These are phyloP conservation scores for Leptopilina myrica DNA, from an alignment of 2,888 invertebrate species.

Conservation along the genomic window DNA sequence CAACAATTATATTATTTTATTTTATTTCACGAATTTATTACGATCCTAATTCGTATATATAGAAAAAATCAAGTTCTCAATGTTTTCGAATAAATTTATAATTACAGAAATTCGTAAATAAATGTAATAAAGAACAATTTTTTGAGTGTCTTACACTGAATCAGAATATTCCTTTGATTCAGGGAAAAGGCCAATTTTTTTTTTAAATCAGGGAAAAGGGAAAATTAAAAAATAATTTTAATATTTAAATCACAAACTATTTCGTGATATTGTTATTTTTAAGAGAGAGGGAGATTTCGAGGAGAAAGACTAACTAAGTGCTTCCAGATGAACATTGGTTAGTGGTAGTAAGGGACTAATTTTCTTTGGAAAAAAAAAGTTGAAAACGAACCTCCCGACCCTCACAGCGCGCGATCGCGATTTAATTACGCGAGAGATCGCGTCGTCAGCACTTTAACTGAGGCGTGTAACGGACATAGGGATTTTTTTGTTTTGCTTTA, in stretches of 20 bases:
- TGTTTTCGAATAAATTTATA: too few relatives aligned
- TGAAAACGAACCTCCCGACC: slow-evolving; percentile 39
- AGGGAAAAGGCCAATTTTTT: too few relatives aligned
- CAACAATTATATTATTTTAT: not conserved
- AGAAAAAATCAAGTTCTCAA: too few relatives aligned
- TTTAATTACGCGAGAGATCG: slow-evolving; percentile 48
- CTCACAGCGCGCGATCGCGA: slow-evolving; percentile 45
- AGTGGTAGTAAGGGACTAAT: slow-evolving; percentile 34
- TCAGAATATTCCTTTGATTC: too few relatives aligned
- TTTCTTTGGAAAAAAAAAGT: slow-evolving; percentile 22
- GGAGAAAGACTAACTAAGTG: slow-evolving; percentile 27
- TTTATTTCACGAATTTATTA: not conserved
- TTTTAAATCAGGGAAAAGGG: too few relatives aligned
- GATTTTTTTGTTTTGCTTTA: slow-evolving; percentile 5
- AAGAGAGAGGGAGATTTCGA: not conserved
- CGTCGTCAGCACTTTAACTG: slow-evolving; percentile 36
- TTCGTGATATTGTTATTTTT: not conserved
- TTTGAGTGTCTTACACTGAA: too few relatives aligned
- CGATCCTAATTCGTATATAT: too few relatives aligned
- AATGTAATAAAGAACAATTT: too few relatives aligned
- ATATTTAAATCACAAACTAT: too few relatives aligned
- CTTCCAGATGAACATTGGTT: slow-evolving; percentile 30
- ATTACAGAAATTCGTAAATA: too few relatives aligned
- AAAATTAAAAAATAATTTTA: too few relatives aligned
- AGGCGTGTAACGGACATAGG: slow-evolving; percentile 34